Evolutionary conservation across 2,888 invertebrate genomes (phyloP), one percentile per base, ranked within the genome.

Genomic region (Schizotus pectinicornis): DNA sequence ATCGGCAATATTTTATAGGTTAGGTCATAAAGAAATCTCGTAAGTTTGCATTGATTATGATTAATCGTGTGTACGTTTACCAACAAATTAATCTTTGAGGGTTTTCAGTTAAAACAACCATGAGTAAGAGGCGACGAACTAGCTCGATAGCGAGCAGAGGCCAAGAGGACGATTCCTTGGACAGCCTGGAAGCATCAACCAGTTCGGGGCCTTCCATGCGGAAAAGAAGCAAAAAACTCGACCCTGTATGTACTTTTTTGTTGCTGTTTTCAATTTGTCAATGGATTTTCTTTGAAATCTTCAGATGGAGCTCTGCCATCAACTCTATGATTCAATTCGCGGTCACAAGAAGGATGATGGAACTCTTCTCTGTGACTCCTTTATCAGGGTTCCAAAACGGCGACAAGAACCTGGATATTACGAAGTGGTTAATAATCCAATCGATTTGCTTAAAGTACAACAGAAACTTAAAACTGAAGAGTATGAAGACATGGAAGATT

Each of bases 391-490:
- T 7, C 98, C 98, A 0, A 98, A 98, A 75, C 85, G 96, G 58
- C 86, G 97, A 56, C 96, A 93, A 74, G 94, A 95, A 74, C 94
- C 94, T 1, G 89, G 90, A 52, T 94, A 95, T 75, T 94, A 94
- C 79, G 94, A 94, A 81, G 92, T 95, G 34, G 95, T 99, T 1
- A 86, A 88, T 6, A 94, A 94, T 75, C 98, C 98, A 1, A 98
- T 99, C 75, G 98, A 99, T 79, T 84, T 99, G 73, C 81, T 97
- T 37, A 88, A 92, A 79, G 95, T 99, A 2, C 97, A 98, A 78
- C 97, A 97, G 75, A 98, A 98, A 78, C 81, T 98, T 7, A 97
- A 96, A 85, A 96, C 94, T 0, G 98, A 98, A 70, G 96, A 97
- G 51, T 99, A 99, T 79, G 91, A 92, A 67, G 95, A 95, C 75